These are phyloP conservation scores for Bhutanitis thaidina DNA, from an alignment of 2,888 invertebrate genomes.

Conservation along the genomic window DNA sequence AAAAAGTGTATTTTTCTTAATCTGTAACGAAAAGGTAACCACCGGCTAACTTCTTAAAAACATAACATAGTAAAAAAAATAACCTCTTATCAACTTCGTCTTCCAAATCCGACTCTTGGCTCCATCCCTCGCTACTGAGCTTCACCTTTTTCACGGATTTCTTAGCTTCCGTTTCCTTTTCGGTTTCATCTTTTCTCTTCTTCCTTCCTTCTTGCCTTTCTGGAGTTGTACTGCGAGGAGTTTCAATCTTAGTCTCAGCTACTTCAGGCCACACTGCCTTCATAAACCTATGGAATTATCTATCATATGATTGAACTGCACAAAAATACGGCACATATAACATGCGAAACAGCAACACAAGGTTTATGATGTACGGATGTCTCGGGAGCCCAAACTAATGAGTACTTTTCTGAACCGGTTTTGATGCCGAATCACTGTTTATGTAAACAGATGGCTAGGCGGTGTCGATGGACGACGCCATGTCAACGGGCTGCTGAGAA, in stretches of 20 bases:
- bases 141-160: conserved; percentile 52
- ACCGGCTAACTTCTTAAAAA: conserved; percentile 1
- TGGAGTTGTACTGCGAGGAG: conserved; percentile 37
- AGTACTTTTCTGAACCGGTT: no score
- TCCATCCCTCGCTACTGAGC: conserved; percentile 63
- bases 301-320: no score
- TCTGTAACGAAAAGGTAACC: background rate
- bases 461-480: no score
- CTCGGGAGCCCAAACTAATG: no score
- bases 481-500: no score
- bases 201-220: conserved; percentile 29
- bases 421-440: no score
- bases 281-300: conserved; percentile 53
- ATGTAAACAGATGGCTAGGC: no score
- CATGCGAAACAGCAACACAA: no score
- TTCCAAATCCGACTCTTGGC: conserved; percentile 65
- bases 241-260: conserved; percentile 34
- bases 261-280: conserved; percentile 67
- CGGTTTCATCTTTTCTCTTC: conserved; percentile 33
- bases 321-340: no score
- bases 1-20: no score
- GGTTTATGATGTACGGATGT: no score
- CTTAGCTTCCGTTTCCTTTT: conserved; percentile 36
- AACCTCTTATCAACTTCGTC: conserved; percentile 51
- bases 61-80: background rate